A percentile compares a stretch with the other conserved stretches of the same genome.
Conservation (phyloP, 23 tunicate species). For the Ascidia mentula region DNA sequence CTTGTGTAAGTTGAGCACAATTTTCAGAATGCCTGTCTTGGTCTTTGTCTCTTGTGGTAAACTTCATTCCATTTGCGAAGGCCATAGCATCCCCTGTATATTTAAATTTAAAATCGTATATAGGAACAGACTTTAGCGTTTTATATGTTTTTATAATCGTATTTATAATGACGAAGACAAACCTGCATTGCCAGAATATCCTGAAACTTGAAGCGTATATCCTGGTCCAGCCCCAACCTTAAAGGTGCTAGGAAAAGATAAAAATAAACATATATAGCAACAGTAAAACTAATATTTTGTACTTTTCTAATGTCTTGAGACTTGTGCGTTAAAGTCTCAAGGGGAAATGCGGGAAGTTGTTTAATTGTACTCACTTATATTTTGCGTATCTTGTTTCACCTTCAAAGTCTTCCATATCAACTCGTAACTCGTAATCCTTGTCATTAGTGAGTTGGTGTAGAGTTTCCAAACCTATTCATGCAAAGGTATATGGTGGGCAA, state of each 20-base stretch:
- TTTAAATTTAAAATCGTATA: background rate
- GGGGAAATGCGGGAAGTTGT: too few relatives aligned
- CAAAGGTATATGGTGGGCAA: too few relatives aligned
- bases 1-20: background rate
- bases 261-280: too few relatives aligned
- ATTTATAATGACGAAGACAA: background rate
- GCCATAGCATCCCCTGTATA: slow-evolving; percentile 20
- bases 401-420: slow-evolving; percentile 41
- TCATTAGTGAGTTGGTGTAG: slow-evolving; percentile 13
- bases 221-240: background rate
- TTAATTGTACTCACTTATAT: slow-evolving; percentile 34
- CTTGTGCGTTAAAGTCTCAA: too few relatives aligned
- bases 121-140: background rate
- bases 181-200: background rate
- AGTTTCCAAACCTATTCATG: slow-evolving; percentile 26
- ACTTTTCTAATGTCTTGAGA: too few relatives aligned
- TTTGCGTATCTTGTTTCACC: slow-evolving; percentile 23
- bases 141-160: background rate
- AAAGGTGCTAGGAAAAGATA: background rate
- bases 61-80: background rate
- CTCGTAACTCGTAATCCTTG: background rate
- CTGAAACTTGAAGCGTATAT: background rate
- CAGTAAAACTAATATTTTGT: too few relatives aligned
- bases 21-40: background rate
- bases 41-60: slow-evolving; percentile 25